Percentiles rank a stretch among this genome's conserved stretches.
phyloP scores from a whole-genome alignment of 2,113 vertebrate species.

The Eulacestoma nigropectus region DNA sequence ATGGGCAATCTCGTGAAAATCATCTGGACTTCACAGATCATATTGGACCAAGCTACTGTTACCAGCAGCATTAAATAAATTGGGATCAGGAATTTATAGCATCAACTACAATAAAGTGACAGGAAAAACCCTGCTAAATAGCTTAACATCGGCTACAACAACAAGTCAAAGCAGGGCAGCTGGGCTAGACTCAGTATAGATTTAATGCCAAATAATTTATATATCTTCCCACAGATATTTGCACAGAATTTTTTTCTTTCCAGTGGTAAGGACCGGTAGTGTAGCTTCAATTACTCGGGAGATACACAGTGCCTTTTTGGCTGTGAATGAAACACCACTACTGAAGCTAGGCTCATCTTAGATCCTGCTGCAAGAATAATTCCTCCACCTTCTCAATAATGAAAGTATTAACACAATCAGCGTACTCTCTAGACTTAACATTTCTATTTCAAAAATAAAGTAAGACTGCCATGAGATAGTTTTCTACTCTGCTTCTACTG shows the following conservation, averaged over 20 bases:
- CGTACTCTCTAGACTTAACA: background rate
- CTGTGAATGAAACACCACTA: background rate
- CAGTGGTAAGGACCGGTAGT: background rate
- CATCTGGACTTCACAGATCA: background rate
- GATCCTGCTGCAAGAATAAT: background rate
- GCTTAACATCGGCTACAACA: background rate
- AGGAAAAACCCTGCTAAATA: background rate
- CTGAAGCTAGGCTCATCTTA: background rate
- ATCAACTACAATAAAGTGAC: background rate
- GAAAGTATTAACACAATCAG: background rate
- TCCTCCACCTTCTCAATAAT: background rate
- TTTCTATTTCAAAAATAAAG: background rate
- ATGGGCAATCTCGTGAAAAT: accelerated
- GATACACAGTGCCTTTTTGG: background rate
- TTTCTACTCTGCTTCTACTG: background rate
- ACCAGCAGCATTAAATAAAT: background rate
- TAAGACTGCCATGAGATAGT: background rate
- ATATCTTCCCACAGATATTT: background rate
- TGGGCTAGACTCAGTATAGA: background rate
- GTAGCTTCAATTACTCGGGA: background rate
- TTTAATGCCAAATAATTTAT: background rate
- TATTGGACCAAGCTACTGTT: background rate
- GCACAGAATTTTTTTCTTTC: background rate
- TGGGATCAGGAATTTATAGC: background rate
- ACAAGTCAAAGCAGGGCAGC: background rate